Base-by-base conservation (phyloP, 2,797 vertebrate genomes). In the Anas capensis region DNA sequence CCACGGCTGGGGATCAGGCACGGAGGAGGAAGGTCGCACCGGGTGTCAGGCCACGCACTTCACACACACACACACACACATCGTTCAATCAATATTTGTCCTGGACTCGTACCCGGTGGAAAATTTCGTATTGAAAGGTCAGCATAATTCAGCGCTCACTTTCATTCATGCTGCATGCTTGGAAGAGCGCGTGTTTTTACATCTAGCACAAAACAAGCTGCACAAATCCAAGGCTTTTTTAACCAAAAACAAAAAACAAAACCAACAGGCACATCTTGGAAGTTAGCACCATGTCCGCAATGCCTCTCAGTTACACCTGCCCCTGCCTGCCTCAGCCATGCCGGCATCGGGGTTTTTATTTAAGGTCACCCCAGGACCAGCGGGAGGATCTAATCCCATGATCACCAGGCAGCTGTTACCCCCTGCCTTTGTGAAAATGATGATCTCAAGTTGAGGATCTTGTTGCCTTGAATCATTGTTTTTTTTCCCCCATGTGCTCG, bases 71-170 rank as follows among this genome's bases (percentile, higher is more conserved):
- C 65, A 80, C 89, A 88, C 3, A 88, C 2, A 90, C 77, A 69
- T 92, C 93, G 81, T 93, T 96, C 70, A 90, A 93, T 92, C 93
- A 94, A 95, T 89, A 96, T 95, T 92, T 96, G 92, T 94, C 95
- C 92, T 96, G 92, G 85, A 93, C 83, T 86, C 66, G 79, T 68
- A 95, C n/a, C 73, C 2, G 0, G 73, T 5, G 86, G 89, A 92
- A 96, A 93, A 86, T 76, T 62, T 90, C 61, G 48, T 88, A 90
- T 51, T 72, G 92, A 95, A 90, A 53, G 57, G 91, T 92, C 95
- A 95, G 93, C 93, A 93, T 90, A 96, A 96, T 96, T 81, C 89
- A 93, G 80, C 62, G 75, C 82, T 95, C 0, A 0, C 82, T 90
- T 90, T 95, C 89, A 93, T 89, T 94, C 89, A 81, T 65, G 91